Evolutionary conservation across 1,140 invertebrate species (phyloP).

Genomic region (Drosophila malerkotliana): DNA sequence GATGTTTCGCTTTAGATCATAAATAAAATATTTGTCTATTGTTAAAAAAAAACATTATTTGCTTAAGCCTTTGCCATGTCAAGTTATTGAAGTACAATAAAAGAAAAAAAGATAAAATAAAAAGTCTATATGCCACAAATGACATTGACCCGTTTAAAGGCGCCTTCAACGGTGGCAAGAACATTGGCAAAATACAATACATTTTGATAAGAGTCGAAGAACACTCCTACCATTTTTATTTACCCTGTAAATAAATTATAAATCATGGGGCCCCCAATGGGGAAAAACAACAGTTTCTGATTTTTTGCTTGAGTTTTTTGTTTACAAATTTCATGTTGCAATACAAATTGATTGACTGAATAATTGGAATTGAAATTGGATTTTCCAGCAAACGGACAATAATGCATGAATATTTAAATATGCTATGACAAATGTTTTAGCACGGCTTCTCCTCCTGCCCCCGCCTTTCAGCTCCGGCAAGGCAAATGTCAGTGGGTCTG

Average conservation of each 20-base stretch:
- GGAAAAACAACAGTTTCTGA: constrained; percentile 19
- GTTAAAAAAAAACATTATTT: constrained; percentile 31
- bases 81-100: constrained; percentile 12
- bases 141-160: constrained; percentile 70
- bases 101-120: not conserved
- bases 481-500: constrained; percentile 60
- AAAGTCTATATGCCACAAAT: constrained; percentile 13
- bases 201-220: constrained; percentile 47
- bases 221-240: constrained; percentile 28
- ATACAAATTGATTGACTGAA: constrained; percentile 50
- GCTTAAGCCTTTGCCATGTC: constrained; percentile 27
- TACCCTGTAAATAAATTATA: constrained; percentile 60
- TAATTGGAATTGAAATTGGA: constrained; percentile 50
- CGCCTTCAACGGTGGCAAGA: constrained; percentile 34
- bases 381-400: constrained; percentile 20
- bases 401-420: constrained; percentile 61
- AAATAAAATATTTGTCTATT: constrained; percentile 42
- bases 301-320: constrained; percentile 35
- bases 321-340: constrained; percentile 20
- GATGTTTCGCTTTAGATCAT: constrained; percentile 45
- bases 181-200: constrained; percentile 42
- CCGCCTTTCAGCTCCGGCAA: not conserved
- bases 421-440: constrained; percentile 65
- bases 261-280: constrained; percentile 35
- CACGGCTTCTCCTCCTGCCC: constrained; percentile 16